Evolutionary conservation across 2,888 invertebrate genomes (phyloP), one percentile per base, ranked within the genome.

Genomic region (Perithous albicinctus): DNA sequence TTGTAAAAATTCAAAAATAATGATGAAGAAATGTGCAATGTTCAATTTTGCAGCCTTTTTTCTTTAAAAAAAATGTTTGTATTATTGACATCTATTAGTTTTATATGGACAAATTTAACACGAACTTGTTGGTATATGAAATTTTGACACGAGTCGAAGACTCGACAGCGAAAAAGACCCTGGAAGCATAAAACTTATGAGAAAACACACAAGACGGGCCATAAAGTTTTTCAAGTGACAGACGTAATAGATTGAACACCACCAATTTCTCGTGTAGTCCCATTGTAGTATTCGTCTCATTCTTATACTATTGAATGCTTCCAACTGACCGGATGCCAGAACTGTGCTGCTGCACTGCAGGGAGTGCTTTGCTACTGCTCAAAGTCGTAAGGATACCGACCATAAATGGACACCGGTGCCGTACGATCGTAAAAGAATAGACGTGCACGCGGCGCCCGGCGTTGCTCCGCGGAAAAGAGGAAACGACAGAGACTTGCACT

Each of bases 381-480:
- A 35, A 12, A 61, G 73, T 51, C 73, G 73, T 38, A 63, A 63
- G 73, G 32, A 32, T 73, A 23, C 32, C 18, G 48, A 48, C 61
- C 48, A 32, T 73, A 63, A 73, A 61, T 18, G 61, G 26, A 18
- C n/a, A 10, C 35, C 38, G 26, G 6, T 18, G 26, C 26, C 26
- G 38, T 20, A 38, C 26, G 35, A 69, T 54, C 69, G 54, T 69
- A 69, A 69, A 69, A 54, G 51, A 69, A 56, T 69, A 41, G 38
- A 69, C 64, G 64, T 46, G 20, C 23, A 69, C 54, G 41, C 69
- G 54, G 46, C 20, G 48, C 48, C 1, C 54, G 54, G n/a, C 26
- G 54, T 54, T 54, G 54, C 56, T 1, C 56, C 32, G 29, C 7
- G 56, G 32, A 56, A 56, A 56, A 29, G 56, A 56, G 56, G 29